phyloP scores from a whole-genome alignment of 2,888 invertebrate species.

The Busseola fusca region DNA sequence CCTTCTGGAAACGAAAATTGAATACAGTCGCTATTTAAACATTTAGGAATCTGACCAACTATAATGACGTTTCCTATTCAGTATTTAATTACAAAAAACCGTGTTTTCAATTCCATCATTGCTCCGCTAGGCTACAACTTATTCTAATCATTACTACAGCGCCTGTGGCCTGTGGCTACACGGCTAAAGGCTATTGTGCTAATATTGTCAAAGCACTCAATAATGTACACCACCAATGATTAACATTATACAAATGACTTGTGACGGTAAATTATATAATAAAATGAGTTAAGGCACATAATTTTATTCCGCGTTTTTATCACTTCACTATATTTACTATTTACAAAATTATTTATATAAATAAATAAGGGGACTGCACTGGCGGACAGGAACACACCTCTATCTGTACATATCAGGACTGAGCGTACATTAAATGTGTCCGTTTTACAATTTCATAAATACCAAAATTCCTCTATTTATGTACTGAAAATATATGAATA shows the following conservation, averaged over 20 bases:
- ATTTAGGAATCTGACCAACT: background rate
- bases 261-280: constrained; percentile 60
- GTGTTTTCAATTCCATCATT: constrained; percentile 29
- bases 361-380: constrained; percentile 69
- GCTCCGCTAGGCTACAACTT: constrained; percentile 20
- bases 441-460: background rate
- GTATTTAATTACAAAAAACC: constrained; percentile 4
- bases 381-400: constrained; percentile 32
- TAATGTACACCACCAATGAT: constrained; percentile 51
- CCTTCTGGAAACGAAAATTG: constrained; percentile 11
- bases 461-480: background rate
- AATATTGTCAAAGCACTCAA: constrained; percentile 34
- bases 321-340: constrained; percentile 77
- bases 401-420: background rate
- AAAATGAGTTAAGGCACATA: constrained; percentile 79
- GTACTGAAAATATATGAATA: background rate
- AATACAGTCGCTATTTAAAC: constrained; percentile 2
- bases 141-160: constrained; percentile 20
- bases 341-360: constrained; percentile 74
- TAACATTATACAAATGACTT: constrained; percentile 52
- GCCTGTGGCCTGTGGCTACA: constrained; percentile 20
- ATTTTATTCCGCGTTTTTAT: constrained; percentile 73
- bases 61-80: constrained; percentile 4
- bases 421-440: background rate
- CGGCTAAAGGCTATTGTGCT: constrained; percentile 28